Evolutionary conservation across 2,113 vertebrate species (phyloP).

Genomic region (Carassius gibelio): DNA sequence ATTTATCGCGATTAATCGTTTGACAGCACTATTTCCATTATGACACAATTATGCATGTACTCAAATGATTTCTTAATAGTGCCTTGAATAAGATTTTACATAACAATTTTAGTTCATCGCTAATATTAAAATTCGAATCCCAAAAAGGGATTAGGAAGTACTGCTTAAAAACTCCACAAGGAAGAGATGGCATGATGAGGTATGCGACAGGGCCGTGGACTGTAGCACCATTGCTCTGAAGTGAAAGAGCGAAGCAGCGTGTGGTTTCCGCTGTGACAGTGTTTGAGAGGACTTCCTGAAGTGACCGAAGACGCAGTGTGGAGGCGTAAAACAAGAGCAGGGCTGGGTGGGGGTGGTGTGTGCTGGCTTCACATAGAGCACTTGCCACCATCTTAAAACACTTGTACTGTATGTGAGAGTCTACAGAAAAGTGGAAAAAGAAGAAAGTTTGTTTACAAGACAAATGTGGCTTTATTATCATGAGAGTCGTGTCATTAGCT

Average conservation of each 20-base stretch:
- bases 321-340: conserved; percentile 28
- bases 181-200: neutral
- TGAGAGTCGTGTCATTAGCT: neutral
- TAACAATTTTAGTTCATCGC: neutral
- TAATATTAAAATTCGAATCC: neutral
- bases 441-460: neutral
- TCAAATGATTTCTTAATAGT: neutral
- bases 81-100: too few relatives aligned
- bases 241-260: conserved; percentile 43
- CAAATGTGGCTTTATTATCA: neutral
- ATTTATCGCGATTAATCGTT: too few relatives aligned
- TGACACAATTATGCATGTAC: neutral
- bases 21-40: neutral
- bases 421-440: neutral
- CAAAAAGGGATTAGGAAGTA: too few relatives aligned
- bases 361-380: neutral
- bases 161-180: too few relatives aligned
- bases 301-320: conserved; percentile 69
- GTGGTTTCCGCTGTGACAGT: conserved; percentile 75
- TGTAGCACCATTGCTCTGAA: neutral
- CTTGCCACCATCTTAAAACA: conserved; percentile 1
- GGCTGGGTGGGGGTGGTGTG: conserved; percentile 12
- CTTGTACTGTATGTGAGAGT: neutral
- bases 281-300: conserved; percentile 76
- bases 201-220: neutral